Evolutionary conservation across 1,140 invertebrate species (phyloP).

Genomic region (Helicorthomorpha holstii): DNA sequence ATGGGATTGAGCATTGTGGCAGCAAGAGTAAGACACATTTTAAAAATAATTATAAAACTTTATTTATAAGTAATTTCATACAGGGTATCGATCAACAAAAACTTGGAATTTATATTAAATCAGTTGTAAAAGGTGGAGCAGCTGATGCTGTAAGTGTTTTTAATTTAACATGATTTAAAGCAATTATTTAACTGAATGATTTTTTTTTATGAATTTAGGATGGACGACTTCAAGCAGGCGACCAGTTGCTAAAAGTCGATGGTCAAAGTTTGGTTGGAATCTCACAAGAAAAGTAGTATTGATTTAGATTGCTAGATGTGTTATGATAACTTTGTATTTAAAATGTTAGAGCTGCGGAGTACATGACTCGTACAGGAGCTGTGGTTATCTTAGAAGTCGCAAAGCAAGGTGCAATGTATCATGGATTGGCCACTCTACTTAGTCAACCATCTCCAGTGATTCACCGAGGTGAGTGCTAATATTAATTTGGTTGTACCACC

Average conservation of each 20-base stretch:
- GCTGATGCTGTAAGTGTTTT: constrained; percentile 56
- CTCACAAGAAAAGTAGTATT: constrained; percentile 66
- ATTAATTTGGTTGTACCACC: no score
- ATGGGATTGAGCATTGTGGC: constrained; percentile 89
- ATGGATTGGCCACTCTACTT: constrained; percentile 82
- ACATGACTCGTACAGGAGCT: constrained; percentile 81
- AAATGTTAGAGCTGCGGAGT: constrained; percentile 66
- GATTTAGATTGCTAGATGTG: neutral
- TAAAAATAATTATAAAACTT: neutral
- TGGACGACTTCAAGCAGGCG: constrained; percentile 83
- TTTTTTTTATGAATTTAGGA: constrained; percentile 36
- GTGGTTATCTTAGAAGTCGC: constrained; percentile 88
- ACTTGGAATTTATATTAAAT: constrained; percentile 94
- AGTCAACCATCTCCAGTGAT: constrained; percentile 76
- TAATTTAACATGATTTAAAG: neutral
- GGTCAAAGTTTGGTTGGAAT: constrained; percentile 91
- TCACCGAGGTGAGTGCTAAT: constrained; percentile 49
- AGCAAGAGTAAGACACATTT: constrained; percentile 47
- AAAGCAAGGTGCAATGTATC: constrained; percentile 91
- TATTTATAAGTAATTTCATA: constrained; percentile 18
- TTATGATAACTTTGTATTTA: neutral
- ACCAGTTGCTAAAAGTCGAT: constrained; percentile 93
- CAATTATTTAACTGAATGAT: neutral
- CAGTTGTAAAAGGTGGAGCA: constrained; percentile 86
- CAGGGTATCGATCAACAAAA: constrained; percentile 77